These are phyloP conservation scores for Sigmodon hispidus DNA, from an alignment of 2,113 vertebrate species.

Conservation along the genomic window DNA sequence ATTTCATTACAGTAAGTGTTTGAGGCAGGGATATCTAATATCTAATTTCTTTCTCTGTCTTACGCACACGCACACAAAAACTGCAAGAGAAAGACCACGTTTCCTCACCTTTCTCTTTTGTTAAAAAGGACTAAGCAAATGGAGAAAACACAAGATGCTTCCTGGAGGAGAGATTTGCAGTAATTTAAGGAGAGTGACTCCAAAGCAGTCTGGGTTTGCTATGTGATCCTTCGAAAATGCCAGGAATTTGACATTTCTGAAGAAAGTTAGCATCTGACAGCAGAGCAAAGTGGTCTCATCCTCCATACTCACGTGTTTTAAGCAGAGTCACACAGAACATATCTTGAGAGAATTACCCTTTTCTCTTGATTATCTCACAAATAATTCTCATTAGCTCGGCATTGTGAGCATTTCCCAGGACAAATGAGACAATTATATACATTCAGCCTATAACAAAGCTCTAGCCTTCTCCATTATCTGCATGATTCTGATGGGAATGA, in stretches of 20 bases:
- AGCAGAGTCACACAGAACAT: neutral
- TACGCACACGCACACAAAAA: constrained; percentile 55
- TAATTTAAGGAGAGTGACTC: neutral
- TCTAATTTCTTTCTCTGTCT: constrained; percentile 62
- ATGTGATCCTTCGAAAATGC: constrained; percentile 37
- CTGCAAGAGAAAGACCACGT: constrained; percentile 36
- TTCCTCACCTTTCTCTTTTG: constrained; percentile 49
- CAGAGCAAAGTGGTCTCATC: neutral
- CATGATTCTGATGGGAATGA: neutral
- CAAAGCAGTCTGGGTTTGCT: neutral
- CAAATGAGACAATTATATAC: neutral
- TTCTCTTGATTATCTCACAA: constrained; percentile 2
- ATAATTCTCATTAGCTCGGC: constrained; percentile 3
- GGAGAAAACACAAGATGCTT: neutral
- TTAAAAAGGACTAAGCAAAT: constrained; percentile 43
- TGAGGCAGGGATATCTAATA: neutral
- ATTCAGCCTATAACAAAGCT: neutral
- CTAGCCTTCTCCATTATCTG: neutral
- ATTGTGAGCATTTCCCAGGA: constrained; percentile 4
- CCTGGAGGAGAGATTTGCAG: neutral
- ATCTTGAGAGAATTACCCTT: constrained; percentile 14
- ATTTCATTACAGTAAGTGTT: constrained; percentile 53
- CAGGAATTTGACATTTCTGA: constrained; percentile 32
- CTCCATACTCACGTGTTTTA: constrained; percentile 3
- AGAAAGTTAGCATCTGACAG: neutral